These are phyloP conservation scores for Philereme transversata DNA, from an alignment of 2,888 invertebrate genomes.

Conservation along the genomic window DNA sequence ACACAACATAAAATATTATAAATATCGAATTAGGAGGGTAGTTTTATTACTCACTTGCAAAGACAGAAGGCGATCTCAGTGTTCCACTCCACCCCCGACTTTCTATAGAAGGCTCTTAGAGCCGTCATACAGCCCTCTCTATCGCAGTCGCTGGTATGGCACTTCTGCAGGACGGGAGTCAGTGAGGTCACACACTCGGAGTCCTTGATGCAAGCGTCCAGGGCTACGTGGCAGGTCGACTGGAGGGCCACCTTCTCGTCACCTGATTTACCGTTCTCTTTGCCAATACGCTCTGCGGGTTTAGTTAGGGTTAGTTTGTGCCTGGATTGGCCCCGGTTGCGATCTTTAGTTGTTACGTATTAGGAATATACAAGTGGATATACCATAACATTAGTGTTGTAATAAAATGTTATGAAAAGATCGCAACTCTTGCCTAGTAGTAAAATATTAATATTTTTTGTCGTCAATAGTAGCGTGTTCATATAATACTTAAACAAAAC, in stretches of 20 bases:
- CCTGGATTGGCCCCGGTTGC: conserved; percentile 16
- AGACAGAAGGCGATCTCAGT: conserved; percentile 96
- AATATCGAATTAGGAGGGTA: too few species aligned
- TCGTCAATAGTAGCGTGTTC: conserved; percentile 3
- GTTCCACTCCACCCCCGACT: conserved; percentile 91
- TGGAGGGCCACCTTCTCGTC: conserved; percentile 86
- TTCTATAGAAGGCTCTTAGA: conserved; percentile 93
- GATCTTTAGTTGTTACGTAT: neutral
- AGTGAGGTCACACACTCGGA: conserved; percentile 90
- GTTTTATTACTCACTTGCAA: conserved; percentile 90
- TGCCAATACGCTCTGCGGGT: conserved; percentile 81
- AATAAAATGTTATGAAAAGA: conserved; percentile 1
- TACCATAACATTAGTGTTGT: too few species aligned
- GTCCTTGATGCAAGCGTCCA: conserved; percentile 92
- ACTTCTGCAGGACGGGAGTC: conserved; percentile 93
- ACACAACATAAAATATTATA: too few species aligned
- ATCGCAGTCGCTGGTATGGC: conserved; percentile 89
- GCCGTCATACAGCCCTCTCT: conserved; percentile 95
- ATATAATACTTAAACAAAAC: neutral
- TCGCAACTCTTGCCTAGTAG: conserved; percentile 1
- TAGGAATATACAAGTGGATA: too few species aligned
- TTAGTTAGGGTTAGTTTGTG: conserved; percentile 54
- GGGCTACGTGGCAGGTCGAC: conserved; percentile 94
- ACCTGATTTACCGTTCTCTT: conserved; percentile 82
- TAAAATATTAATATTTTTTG: neutral